phyloP scores from a whole-genome alignment of 2,888 invertebrate species.

The Loripinus fragilis region DNA sequence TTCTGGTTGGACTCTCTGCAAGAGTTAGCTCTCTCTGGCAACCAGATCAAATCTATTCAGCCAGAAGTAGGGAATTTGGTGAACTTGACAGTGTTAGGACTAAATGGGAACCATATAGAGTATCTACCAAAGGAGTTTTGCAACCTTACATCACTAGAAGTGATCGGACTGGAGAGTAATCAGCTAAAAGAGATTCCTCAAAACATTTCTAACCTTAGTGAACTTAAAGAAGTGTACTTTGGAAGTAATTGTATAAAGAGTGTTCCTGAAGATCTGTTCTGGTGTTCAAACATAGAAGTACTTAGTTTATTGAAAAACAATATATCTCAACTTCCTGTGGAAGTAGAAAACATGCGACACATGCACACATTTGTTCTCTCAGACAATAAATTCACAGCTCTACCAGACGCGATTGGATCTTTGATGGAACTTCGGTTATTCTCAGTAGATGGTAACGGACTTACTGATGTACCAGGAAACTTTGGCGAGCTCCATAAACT shows the following conservation, averaged over 20 bases:
- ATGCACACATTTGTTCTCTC: conserved; percentile 75
- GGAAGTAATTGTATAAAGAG: conserved; percentile 73
- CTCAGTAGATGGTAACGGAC: conserved; percentile 70
- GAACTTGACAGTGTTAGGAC: conserved; percentile 72
- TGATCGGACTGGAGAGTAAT: conserved; percentile 78
- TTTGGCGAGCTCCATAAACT: conserved; percentile 73
- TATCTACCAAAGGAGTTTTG: conserved; percentile 74
- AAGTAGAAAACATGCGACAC: conserved; percentile 75
- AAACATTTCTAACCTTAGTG: conserved; percentile 73
- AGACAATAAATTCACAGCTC: conserved; percentile 68
- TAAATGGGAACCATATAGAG: conserved; percentile 77
- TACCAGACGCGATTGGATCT: conserved; percentile 73
- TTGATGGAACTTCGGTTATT: conserved; percentile 70
- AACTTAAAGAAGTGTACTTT: conserved; percentile 77
- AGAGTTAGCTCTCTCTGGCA: conserved; percentile 79
- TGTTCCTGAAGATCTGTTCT: conserved; percentile 79
- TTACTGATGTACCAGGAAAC: conserved; percentile 72
- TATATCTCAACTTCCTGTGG: conserved; percentile 76
- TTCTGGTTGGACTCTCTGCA: conserved; percentile 74
- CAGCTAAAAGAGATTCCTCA: conserved; percentile 70
- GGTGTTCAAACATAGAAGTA: conserved; percentile 74
- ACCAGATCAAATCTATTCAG: conserved; percentile 71
- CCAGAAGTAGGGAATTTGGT: conserved; percentile 72
- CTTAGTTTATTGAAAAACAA: conserved; percentile 76
- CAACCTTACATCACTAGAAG: conserved; percentile 66